phyloP scores from a whole-genome alignment of 2,797 vertebrate genomes.

The Champsocephalus gunnari region DNA sequence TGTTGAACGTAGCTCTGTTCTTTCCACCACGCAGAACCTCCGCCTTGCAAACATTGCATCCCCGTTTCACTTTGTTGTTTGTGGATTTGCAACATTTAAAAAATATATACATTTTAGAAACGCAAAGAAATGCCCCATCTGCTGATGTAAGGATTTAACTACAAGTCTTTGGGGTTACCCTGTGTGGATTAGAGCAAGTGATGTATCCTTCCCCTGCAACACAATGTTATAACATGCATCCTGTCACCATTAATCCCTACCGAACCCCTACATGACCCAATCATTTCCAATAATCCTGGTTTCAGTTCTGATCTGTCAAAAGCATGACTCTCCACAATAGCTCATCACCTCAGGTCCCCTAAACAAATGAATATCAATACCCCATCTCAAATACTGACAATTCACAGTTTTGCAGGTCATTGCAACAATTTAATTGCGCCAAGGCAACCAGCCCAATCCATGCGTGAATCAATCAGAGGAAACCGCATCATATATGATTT shows the following conservation, averaged over 20 bases:
- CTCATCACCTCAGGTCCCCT: constrained; percentile 14
- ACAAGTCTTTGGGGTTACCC: constrained; percentile 22
- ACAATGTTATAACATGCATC: not conserved
- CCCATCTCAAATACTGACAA: constrained; percentile 16
- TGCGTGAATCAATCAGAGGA: constrained; percentile 45
- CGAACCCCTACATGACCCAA: constrained; percentile 5
- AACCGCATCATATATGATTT: constrained; percentile 55
- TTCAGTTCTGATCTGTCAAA: constrained; percentile 43
- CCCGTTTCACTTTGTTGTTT: too few relatives aligned
- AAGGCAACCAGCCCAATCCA: not conserved
- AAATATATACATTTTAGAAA: too few relatives aligned
- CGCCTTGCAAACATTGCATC: too few relatives aligned
- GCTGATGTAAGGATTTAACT: constrained; percentile 29
- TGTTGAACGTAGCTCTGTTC: too few relatives aligned
- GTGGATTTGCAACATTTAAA: too few relatives aligned
- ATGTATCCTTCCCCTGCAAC: constrained; percentile 30
- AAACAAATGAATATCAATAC: constrained; percentile 31
- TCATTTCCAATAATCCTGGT: constrained; percentile 37
- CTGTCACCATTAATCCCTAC: constrained; percentile 15
- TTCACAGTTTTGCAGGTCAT: constrained; percentile 20
- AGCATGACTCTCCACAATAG: not conserved
- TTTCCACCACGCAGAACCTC: too few relatives aligned
- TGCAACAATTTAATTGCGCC: constrained; percentile 40
- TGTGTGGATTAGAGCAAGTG: constrained; percentile 12
- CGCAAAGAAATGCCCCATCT: too few relatives aligned